Evolutionary conservation across 2,888 invertebrate genomes (phyloP).

Genomic region (Melikaiella ostensackeni): DNA sequence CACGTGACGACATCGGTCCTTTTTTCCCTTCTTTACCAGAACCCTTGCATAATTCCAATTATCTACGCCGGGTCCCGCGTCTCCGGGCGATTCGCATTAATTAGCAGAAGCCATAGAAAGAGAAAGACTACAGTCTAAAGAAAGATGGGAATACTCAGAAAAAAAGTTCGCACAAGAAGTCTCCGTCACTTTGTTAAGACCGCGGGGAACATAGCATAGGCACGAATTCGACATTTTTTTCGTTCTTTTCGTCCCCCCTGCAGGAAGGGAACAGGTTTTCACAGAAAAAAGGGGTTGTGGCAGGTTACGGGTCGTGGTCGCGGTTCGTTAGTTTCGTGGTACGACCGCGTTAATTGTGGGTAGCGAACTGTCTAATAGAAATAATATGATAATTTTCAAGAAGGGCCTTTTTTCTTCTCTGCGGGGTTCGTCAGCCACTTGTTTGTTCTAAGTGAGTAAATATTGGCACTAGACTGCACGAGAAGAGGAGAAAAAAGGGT

Average conservation of each 20-base stretch:
- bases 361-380: constrained; percentile 75
- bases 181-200: constrained; percentile 63
- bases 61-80: constrained; percentile 63
- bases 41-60: constrained; percentile 74
- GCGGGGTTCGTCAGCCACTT: constrained; percentile 37
- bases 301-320: constrained; percentile 55
- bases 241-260: constrained; percentile 41
- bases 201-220: constrained; percentile 56
- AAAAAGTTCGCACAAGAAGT: constrained; percentile 61
- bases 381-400: constrained; percentile 74
- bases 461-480: constrained; percentile 51
- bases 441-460: constrained; percentile 53
- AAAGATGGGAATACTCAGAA: constrained; percentile 42
- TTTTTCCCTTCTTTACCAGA: constrained; percentile 57
- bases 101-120: constrained; percentile 66
- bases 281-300: constrained; percentile 48
- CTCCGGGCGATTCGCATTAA: constrained; percentile 66
- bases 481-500: constrained; percentile 42
- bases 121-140: constrained; percentile 44
- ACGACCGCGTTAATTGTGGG: constrained; percentile 74
- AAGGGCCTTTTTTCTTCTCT: constrained; percentile 46
- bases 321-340: constrained; percentile 73
- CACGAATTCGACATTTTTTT: constrained; percentile 49
- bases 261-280: constrained; percentile 64
- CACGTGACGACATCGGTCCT: constrained; percentile 65